Evolutionary conservation across 2,113 vertebrate species (phyloP), one percentile per base, ranked within the genome.

Genomic region (Spilogale gracilis): DNA sequence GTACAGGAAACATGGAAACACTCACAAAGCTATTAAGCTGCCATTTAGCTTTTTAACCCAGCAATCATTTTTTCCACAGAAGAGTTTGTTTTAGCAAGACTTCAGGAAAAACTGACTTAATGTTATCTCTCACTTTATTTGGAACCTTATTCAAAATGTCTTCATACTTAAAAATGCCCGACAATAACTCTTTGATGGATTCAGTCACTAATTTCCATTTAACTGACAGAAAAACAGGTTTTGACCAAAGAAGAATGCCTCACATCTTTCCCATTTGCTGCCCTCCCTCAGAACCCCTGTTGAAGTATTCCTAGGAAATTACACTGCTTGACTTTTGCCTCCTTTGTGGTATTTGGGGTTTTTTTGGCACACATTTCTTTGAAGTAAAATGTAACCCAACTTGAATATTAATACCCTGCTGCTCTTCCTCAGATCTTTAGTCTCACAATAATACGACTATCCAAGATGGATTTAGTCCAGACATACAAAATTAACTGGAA

Each of bases 61-160:
- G 32, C 61, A 88, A 50, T 63, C 13, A 61, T 27, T 78, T 92
- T 86, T 95, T 13, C 20, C 32, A 54, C 1, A 67, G 16, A 43
- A 14, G 43, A 61, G 45, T 65, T 89, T 79, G 21, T 30, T 30
- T 94, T 81, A 89, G 56, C 27, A 85, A 92, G 84, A 88, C 23
- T 61, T 93, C 43, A 69, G 9, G 21, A 27, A 84, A 84, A 76
- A 91, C 4, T 61, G 17, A 60, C 25, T 58, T 69, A 23, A 50
- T 60, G 16, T 58, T 73, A 79, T 52, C 69, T 74, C 71, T 94
- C 9, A 20, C 18, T 74, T 43, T 84, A 80, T 65, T 21, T 43
- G 27, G 16, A 91, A 18, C n/a, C 87, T 94, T 60, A 50, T 81
- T 67, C 45, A 87, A 89, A 90, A 78, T 27, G 30, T 27, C 67